phyloP scores from a whole-genome alignment of 2,113 vertebrate species.

The Myiagra hebetior region DNA sequence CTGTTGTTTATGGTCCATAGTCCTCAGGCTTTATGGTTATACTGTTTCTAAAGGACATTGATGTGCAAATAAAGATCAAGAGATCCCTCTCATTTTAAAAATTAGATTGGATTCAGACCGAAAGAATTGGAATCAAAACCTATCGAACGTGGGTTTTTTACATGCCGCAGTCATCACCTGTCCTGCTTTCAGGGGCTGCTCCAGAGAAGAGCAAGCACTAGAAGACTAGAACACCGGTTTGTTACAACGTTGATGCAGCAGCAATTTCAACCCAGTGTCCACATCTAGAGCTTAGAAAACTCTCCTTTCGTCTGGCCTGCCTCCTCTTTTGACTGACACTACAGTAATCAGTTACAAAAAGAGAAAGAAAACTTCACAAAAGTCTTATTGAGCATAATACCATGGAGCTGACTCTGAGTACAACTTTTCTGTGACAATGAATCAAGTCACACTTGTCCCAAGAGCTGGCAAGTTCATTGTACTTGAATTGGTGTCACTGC shows the following conservation, averaged over 20 bases:
- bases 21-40: not conserved
- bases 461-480: not conserved
- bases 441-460: conserved; percentile 10
- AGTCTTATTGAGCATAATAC: not conserved
- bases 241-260: not conserved
- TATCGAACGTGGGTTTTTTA: fast-evolving
- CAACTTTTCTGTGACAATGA: not conserved
- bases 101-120: not conserved
- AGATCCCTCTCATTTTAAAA: not conserved
- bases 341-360: not conserved
- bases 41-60: not conserved
- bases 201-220: not conserved
- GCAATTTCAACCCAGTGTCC: not conserved
- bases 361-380: not conserved
- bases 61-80: not conserved
- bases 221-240: not conserved
- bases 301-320: not conserved
- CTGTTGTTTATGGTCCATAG: not conserved
- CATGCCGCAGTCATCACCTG: not conserved
- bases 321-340: not conserved
- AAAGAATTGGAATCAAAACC: not conserved
- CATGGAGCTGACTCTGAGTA: not conserved
- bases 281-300: not conserved
- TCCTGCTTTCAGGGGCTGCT: not conserved
- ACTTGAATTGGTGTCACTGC: conserved; percentile 18